Evolutionary conservation across 2,113 vertebrate species (phyloP).

Genomic region (Pitta sordida): DNA sequence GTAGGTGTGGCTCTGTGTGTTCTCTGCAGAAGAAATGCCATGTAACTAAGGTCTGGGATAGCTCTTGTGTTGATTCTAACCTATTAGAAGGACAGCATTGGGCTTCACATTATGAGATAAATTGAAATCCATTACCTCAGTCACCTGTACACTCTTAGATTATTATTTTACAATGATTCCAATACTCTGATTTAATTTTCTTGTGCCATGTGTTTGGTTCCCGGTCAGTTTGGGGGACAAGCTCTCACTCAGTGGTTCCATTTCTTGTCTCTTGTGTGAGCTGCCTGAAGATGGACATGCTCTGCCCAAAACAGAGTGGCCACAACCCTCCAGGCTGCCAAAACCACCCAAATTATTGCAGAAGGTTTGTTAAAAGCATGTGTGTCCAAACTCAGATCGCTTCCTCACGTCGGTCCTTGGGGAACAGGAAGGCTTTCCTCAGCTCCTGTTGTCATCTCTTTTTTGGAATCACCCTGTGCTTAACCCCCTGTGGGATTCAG

Average conservation of each 20-base stretch:
- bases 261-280: not conserved
- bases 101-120: not conserved
- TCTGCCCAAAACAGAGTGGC: rapidly evolving
- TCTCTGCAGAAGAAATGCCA: not conserved
- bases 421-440: not conserved
- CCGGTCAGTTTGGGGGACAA: not conserved
- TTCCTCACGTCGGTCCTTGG: not conserved
- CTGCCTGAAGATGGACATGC: not conserved
- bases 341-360: not conserved
- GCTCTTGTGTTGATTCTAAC: not conserved
- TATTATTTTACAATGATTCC: not conserved
- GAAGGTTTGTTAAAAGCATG: not conserved
- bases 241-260: not conserved
- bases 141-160: not conserved
- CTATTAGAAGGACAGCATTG: not conserved
- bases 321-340: not conserved
- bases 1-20: not conserved
- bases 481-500: not conserved
- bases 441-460: not conserved
- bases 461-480: not conserved
- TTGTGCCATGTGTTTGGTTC: not conserved
- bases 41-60: not conserved
- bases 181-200: not conserved
- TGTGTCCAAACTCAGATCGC: rapidly evolving
- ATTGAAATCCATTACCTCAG: conserved; percentile 29